Base-by-base conservation (phyloP, 2,113 vertebrate species). In the Panthera leo region DNA sequence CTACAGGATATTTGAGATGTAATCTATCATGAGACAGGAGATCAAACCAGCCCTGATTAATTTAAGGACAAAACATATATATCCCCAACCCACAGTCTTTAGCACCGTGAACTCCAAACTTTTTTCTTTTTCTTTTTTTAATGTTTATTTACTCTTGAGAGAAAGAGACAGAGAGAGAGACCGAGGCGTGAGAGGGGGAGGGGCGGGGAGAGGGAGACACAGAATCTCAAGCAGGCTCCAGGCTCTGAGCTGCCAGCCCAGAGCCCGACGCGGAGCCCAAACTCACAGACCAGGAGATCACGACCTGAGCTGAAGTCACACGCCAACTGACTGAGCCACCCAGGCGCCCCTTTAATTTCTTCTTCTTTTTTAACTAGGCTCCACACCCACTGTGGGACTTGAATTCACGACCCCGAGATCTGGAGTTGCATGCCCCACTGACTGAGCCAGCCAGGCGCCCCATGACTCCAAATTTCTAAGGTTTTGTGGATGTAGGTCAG, bases 11-110 rank as follows among this genome's bases (percentile, higher is more conserved):
- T 93, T 65, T 67, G 89, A 97, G 48, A 68, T 67, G 9, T 14
- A 15, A 14, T 70, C 29, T 93, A 9, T 63, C 53, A 23, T 15
- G 39, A 94, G 71, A 82, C 76, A 96, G 4, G 42, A 87, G 94
- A 68, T 79, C 61, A 97, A 94, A 91, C 73, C 97, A 98, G 95
- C 88, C 98, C 94, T 97, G 31, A 88, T 31, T 58, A 87, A 65
- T 29, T 95, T 89, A 75, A 94, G 51, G 0, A 3, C 7, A 97
- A 79, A 82, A 94, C 25, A 53, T 34, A 92, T 79, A 53, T 31
- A 92, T 76, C 61, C 92, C 86, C 91, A 97, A 7, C 21, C 95
- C 98, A 84, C 53, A 67, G 68, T 61, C 71, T 15, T 71, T 63
- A 51, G 75, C 45, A 80, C 36, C 65, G 55, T 61, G 18, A 94